Evolutionary conservation across 2,888 invertebrate species (phyloP).

Genomic region (Apodemia mormo): DNA sequence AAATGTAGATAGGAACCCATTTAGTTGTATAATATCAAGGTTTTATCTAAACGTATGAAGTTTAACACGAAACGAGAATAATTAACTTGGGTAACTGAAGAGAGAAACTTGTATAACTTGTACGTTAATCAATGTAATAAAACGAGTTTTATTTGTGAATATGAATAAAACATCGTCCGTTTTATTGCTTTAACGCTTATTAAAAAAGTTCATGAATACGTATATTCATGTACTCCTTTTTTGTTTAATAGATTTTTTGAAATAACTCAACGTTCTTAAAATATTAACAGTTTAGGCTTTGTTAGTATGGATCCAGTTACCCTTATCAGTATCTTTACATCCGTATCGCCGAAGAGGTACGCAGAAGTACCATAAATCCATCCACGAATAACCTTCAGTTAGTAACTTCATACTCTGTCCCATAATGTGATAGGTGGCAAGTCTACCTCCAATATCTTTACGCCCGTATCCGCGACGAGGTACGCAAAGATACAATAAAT

Average conservation of each 20-base stretch:
- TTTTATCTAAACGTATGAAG: constrained; percentile 23
- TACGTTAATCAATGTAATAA: not conserved
- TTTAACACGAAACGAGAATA: constrained; percentile 17
- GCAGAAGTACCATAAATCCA: too few species aligned
- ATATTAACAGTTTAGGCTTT: constrained; percentile 12
- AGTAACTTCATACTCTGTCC: too few species aligned
- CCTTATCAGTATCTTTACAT: constrained; percentile 43
- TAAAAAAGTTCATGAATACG: too few species aligned
- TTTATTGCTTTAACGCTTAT: not conserved
- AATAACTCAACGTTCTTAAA: not conserved
- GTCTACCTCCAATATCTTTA: too few species aligned
- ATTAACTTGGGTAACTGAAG: constrained; percentile 1
- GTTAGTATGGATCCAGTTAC: constrained; percentile 54
- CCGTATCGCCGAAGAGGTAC: too few species aligned
- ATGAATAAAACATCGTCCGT: constrained; percentile 2
- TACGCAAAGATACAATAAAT: too few species aligned
- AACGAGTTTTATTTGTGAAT: not conserved
- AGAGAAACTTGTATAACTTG: constrained; percentile 8
- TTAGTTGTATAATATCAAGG: constrained; percentile 33
- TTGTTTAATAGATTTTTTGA: not conserved
- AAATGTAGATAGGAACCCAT: constrained; percentile 32
- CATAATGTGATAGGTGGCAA: too few species aligned
- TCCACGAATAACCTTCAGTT: too few species aligned
- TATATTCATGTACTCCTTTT: not conserved
- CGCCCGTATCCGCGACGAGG: too few species aligned